Evolutionary conservation across 2,797 vertebrate species (phyloP).

Genomic region (Silurus lanzhouensis): DNA sequence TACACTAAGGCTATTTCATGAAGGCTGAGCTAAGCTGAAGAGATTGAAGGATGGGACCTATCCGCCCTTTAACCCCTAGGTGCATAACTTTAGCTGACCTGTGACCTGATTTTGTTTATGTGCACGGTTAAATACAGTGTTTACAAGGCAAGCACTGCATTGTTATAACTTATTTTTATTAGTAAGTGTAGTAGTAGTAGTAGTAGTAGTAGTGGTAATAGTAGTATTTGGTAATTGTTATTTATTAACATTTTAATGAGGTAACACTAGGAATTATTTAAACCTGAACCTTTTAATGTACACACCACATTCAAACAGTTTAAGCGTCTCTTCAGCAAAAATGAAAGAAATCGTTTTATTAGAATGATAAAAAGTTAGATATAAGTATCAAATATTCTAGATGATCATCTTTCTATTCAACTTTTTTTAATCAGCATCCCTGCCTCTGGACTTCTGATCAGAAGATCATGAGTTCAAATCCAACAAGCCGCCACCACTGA

Average conservation of each 20-base stretch:
- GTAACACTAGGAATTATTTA: neutral
- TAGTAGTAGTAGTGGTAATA: neutral
- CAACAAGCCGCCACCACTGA: no score
- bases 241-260: neutral
- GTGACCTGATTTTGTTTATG: neutral
- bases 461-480: no score
- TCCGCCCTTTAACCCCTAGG: neutral
- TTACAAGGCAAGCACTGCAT: neutral
- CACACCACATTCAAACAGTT: neutral
- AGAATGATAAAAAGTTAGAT: neutral
- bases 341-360: neutral
- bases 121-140: neutral
- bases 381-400: neutral
- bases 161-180: neutral
- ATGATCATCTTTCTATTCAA: neutral
- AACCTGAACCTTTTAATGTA: neutral
- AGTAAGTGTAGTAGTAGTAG: neutral
- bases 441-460: neutral
- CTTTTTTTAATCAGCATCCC: neutral
- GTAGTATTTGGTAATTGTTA: neutral
- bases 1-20: neutral
- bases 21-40: neutral
- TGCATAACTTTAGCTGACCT: conserved; percentile 4
- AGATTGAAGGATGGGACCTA: neutral
- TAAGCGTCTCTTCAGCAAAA: neutral